A percentile compares a stretch with the other conserved stretches of the same genome.
Evolutionary conservation across 2,797 vertebrate species (phyloP).

Genomic region (Tragopan temminckii): DNA sequence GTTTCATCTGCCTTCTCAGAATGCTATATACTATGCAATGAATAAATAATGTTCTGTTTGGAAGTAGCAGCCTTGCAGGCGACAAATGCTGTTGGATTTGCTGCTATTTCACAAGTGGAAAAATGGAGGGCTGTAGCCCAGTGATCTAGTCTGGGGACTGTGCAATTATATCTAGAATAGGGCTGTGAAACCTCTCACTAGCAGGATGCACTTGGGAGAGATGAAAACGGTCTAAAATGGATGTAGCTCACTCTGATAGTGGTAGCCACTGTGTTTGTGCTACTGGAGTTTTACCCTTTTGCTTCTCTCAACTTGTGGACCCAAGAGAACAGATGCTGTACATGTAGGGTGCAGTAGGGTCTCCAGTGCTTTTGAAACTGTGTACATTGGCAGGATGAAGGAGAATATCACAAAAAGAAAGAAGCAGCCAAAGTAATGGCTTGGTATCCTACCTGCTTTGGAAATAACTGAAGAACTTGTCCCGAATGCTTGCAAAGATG

Average conservation of each 20-base stretch:
- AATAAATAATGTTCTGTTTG: slow-evolving; percentile 57
- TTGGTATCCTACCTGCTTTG: not conserved
- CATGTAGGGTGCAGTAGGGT: rapidly evolving
- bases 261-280: not conserved
- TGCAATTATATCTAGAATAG: not conserved
- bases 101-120: slow-evolving; percentile 30
- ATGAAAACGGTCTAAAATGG: not conserved
- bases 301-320: not conserved
- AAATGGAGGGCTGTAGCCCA: not conserved
- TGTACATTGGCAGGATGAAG: not conserved
- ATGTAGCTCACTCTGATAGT: not conserved
- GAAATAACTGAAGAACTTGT: not conserved
- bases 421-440: not conserved
- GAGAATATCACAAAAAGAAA: not conserved
- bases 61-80: slow-evolving; percentile 20
- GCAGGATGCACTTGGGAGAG: not conserved
- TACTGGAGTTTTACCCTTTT: not conserved
- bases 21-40: slow-evolving; percentile 3
- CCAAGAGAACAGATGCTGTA: not conserved
- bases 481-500: not conserved
- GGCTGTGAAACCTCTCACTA: not conserved
- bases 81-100: not conserved
- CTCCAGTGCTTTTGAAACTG: not conserved
- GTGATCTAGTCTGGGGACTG: not conserved
- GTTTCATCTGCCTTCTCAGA: slow-evolving; percentile 6